Base-by-base conservation (phyloP, 2,113 vertebrate genomes). In the Atrichornis clamosus region DNA sequence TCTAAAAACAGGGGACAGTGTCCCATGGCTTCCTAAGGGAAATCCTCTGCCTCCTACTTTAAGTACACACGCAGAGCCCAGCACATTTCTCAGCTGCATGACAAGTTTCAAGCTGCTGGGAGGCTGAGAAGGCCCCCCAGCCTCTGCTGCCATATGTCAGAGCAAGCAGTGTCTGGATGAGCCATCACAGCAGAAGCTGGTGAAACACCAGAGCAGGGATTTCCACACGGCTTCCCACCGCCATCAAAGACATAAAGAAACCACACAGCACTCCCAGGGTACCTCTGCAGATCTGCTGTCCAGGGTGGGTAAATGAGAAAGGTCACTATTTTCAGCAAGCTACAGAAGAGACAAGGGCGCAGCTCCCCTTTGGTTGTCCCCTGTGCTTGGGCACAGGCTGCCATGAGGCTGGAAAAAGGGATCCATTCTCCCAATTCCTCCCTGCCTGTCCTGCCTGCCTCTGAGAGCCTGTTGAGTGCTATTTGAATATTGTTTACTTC, bases 401-500 rank as follows among this genome's bases (percentile, higher is more conserved):
- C 35, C 42, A 30, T 1, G 7, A 68, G 37, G 21, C 21, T 7
- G 5, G 15, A 2, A 2, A 65, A 53, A 83, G 13, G 39, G 33
- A 52, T 74, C 19, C 13, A 2, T 46, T 60, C 47, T 62, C 22
- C 60, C 42, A 19, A 8, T 11, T 77, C 52, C 22, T 74, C 19
- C 39, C 41, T 64, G 28, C 11, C 50, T 78, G 64, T 33, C 39
- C 68, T 52, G 17, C n/a, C 59, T 91, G 32, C 37, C 21, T 70
- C 52, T 68, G 47, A 78, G 33, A 93, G 52, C 72, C 56, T 89
- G 63, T 68, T 87, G 72, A 89, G 37, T 27, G 33, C 86, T 87
- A 70, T 27, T n/a, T 12, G 6, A 90, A 86, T 90, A 75, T 86
- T 95, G 83, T 89, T 95, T 93, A 94, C 80, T 78, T 97, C 93